These are phyloP conservation scores for Hemibagrus guttatus DNA, from an alignment of 2,797 vertebrate genomes.

Conservation along the genomic window DNA sequence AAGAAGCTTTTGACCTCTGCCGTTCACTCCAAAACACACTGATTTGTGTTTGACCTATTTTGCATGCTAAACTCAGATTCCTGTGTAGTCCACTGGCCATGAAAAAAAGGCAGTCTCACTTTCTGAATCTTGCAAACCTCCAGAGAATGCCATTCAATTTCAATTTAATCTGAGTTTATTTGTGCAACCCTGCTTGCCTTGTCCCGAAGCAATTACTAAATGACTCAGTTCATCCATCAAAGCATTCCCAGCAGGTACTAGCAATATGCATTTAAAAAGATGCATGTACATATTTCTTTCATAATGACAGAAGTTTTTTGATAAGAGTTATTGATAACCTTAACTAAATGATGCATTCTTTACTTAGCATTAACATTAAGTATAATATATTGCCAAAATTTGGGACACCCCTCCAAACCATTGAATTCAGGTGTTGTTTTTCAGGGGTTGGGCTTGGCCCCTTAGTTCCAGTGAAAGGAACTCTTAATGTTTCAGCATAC, in stretches of 20 bases:
- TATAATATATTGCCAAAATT: neutral
- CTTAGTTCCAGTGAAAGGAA: too few species aligned
- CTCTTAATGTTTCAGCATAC: too few species aligned
- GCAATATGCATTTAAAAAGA: constrained; percentile 12
- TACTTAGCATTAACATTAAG: neutral
- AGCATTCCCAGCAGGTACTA: constrained; percentile 20
- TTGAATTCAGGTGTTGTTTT: too few species aligned
- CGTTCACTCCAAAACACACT: neutral
- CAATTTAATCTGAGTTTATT: constrained; percentile 51
- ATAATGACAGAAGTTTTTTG: constrained; percentile 14
- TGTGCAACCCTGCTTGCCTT: constrained; percentile 36
- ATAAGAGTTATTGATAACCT: constrained; percentile 19
- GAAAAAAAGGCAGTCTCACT: constrained; percentile 32
- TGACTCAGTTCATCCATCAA: constrained; percentile 42
- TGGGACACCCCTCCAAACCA: too few species aligned
- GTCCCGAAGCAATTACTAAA: constrained; percentile 51
- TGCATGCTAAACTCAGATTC: constrained; percentile 28
- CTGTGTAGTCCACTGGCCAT: constrained; percentile 18
- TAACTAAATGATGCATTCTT: constrained; percentile 9
- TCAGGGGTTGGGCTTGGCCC: too few species aligned
- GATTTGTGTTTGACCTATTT: constrained; percentile 20
- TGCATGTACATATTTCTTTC: neutral
- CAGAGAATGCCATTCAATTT: constrained; percentile 47
- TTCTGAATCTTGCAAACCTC: constrained; percentile 41
- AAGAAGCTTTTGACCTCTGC: neutral